Evolutionary conservation across 2,797 vertebrate genomes (phyloP), one percentile per base, ranked within the genome.

Genomic region (Brotula barbata): DNA sequence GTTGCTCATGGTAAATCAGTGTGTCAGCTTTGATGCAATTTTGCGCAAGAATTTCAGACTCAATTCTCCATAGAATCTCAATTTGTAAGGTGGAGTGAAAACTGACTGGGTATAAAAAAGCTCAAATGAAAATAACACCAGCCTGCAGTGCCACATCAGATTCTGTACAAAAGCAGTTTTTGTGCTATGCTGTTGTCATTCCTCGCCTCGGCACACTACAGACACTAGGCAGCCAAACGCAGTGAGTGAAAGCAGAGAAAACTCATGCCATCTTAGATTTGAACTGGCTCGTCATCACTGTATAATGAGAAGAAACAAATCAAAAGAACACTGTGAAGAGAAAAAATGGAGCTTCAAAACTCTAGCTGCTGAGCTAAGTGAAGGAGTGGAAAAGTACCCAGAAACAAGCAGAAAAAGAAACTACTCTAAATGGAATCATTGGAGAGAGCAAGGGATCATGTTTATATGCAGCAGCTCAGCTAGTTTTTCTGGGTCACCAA

Each of bases 261-360:
- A 58, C 25, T 17, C n/a, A 12, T 23, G 57, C 54, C 43, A 20
- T 25, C 43, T 65, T 45, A 0, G 16, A 79, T 81, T 67, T 54
- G 68, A 51, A 65, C 41, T n/a, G 7, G 37, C 46, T 43, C 59
- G 9, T 63, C 63, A 5, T 60, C n/a, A 21, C 8, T 19, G 50
- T 36, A 50, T 76, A 72, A 73, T 28, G 55, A 84, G 69, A 43
- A 23, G 51, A 56, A 46, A 46, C 55, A 17, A 73, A 44, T 43
- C 37, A 21, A 19, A 22, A 14, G 23, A 43, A 11, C 25, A 61
- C 45, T 43, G 64, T 44, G 48, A 34, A 33, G 48, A 25, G 28
- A 42, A 54, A 59, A 64, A 21, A 48, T 47, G 41, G 17, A 10
- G 19, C 17, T 20, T 42, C 41, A 19, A 19, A 42, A 42, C 41